Evolutionary conservation across 1,140 invertebrate genomes (phyloP).

Genomic region (Papilio helenus): DNA sequence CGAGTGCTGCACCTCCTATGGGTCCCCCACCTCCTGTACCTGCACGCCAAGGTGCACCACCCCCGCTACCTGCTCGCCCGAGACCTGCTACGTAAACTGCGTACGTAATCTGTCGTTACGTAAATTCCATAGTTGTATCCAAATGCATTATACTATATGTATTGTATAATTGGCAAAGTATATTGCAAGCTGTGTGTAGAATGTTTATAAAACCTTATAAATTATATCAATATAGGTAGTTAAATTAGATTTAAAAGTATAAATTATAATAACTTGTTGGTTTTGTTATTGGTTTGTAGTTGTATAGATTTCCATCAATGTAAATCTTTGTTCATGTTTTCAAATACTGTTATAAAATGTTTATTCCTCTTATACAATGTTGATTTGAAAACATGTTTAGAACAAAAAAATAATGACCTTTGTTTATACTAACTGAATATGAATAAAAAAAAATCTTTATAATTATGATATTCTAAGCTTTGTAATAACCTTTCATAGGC

Average conservation of each 20-base stretch:
- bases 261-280: conserved; percentile 29
- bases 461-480: background rate
- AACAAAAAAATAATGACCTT: background rate
- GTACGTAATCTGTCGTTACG: conserved; percentile 10
- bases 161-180: conserved; percentile 19
- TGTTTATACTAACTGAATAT: background rate
- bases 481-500: background rate
- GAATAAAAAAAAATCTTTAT: background rate
- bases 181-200: conserved; percentile 30
- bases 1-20: conserved; percentile 80
- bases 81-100: conserved; percentile 59
- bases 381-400: no score
- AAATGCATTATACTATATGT: conserved; percentile 6
- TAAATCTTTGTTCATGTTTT: conserved; percentile 22
- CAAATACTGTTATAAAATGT: background rate
- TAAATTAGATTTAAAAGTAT: conserved; percentile 28
- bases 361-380: background rate
- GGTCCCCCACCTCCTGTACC: conserved; percentile 73
- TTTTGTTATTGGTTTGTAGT: conserved; percentile 33
- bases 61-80: conserved; percentile 88
- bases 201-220: conserved; percentile 23
- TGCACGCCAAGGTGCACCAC: background rate
- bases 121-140: conserved; percentile 6
- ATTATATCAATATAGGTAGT: conserved; percentile 28
- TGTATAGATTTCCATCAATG: conserved; percentile 5